Percentiles rank a stretch among this genome's conserved stretches.
Conservation (phyloP, 2,888 invertebrate species). For the Pycnomerus fuliginosus region DNA sequence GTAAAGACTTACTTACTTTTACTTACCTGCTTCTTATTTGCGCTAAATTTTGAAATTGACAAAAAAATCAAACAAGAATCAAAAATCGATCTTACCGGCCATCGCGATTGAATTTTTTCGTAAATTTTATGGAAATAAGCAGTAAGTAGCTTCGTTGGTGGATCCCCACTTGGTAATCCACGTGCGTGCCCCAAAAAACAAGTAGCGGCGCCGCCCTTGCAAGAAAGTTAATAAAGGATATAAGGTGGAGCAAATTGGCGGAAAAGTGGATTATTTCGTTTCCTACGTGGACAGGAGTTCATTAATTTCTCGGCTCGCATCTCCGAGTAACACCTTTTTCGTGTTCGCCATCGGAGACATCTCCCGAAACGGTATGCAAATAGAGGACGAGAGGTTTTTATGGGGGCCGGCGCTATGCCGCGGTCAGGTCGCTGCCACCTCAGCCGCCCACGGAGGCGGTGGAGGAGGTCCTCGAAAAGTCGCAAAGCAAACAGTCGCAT, state of each 20-base stretch:
- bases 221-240: conserved; percentile 38
- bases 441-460: conserved; percentile 33
- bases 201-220: background rate
- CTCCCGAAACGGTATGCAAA: conserved; percentile 53
- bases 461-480: conserved; percentile 31
- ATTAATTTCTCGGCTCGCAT: conserved; percentile 48
- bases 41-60: no score
- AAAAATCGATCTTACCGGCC: no score
- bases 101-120: no score
- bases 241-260: conserved; percentile 51
- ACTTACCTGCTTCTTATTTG: no score
- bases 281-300: conserved; percentile 52
- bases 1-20: no score
- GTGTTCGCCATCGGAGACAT: conserved; percentile 49
- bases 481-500: conserved; percentile 40
- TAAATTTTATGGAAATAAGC: no score
- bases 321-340: conserved; percentile 55
- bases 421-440: conserved; percentile 34
- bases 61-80: no score
- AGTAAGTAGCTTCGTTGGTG: no score
- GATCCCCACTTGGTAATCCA: no score
- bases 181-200: no score
- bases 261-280: conserved; percentile 53
- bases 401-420: conserved; percentile 25
- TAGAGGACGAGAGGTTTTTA: conserved; percentile 44